Percentiles rank a stretch among this genome's conserved stretches.
Conservation (phyloP, 92 coral and sea anemone genomes). For the Epizoanthus illoricatus region DNA sequence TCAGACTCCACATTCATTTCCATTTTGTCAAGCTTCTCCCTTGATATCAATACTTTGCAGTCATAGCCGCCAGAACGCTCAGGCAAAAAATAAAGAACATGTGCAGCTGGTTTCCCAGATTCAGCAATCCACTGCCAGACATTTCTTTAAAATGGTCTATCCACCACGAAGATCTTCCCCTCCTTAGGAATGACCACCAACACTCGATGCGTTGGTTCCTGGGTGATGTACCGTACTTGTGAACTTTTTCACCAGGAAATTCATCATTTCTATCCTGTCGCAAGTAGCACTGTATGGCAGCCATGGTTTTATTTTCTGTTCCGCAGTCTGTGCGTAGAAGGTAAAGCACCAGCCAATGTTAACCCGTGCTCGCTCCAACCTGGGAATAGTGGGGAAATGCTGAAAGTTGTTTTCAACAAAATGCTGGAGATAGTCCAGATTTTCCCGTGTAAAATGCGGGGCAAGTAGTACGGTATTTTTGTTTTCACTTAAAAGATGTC, state of each 20-base stretch:
- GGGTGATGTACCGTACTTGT: constrained; percentile 52
- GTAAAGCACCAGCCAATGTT: no score
- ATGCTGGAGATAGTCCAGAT: no score
- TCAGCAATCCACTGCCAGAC: constrained; percentile 45
- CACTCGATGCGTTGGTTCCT: constrained; percentile 55
- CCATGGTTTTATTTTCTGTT: constrained; percentile 56
- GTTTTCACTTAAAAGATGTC: no score
- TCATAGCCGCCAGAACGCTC: constrained; percentile 55
- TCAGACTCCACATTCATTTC: constrained; percentile 44
- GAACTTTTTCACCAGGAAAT: constrained; percentile 58
- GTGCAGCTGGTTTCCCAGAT: constrained; percentile 52
- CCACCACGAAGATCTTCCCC: constrained; percentile 54
- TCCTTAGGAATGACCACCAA: constrained; percentile 56
- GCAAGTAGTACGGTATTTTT: no score
- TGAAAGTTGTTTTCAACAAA: no score
- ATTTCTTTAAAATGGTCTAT: constrained; percentile 57
- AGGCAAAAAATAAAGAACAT: constrained; percentile 60
- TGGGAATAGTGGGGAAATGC: no score
- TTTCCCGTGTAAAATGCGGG: no score
- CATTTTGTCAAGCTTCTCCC: constrained; percentile 48
- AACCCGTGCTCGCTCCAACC: no score
- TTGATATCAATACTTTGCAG: constrained; percentile 34
- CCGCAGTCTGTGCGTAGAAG: constrained; percentile 53
- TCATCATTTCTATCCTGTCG: constrained; percentile 44
- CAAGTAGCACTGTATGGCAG: constrained; percentile 54